Conservation (phyloP, 2,888 invertebrate genomes). For the Resseliella maxima region DNA sequence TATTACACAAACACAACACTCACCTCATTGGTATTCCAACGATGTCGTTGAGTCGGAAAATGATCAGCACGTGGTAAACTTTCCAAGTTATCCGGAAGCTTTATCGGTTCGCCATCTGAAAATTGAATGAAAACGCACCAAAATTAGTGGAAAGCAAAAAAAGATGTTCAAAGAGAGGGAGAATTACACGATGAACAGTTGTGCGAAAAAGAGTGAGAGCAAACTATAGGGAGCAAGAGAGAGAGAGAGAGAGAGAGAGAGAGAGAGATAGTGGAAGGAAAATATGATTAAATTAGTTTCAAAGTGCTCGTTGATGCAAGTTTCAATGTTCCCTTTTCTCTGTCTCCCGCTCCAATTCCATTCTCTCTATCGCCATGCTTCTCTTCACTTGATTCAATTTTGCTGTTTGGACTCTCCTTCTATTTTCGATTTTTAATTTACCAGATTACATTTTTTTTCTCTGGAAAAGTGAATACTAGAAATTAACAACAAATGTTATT, state of each 20-base stretch:
- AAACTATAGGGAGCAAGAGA: background rate
- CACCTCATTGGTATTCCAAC: slow-evolving; percentile 99
- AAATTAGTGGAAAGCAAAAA: background rate
- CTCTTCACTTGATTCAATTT: slow-evolving; percentile 20
- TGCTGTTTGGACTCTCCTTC: background rate
- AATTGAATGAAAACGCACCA: slow-evolving; percentile 35
- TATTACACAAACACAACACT: slow-evolving; percentile 63
- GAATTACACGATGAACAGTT: background rate
- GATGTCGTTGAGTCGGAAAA: slow-evolving; percentile 93
- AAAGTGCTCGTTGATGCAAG: slow-evolving; percentile 55
- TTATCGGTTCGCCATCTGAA: slow-evolving; percentile 91
- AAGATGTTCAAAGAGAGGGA: background rate
- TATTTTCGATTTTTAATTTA: slow-evolving; percentile 49
- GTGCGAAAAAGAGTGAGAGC: background rate
- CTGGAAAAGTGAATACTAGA: slow-evolving; percentile 13
- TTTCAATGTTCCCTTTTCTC: background rate
- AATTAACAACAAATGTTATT: background rate
- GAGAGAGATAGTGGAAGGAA: too few species aligned
- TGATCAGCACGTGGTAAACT: slow-evolving; percentile 93
- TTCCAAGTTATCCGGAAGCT: slow-evolving; percentile 94
- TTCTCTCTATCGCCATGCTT: background rate
- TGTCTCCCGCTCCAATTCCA: background rate
- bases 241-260: too few species aligned
- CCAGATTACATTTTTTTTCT: slow-evolving; percentile 31
- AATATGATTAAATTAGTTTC: slow-evolving; percentile 55